phyloP scores from a whole-genome alignment of 1,140 invertebrate species.

The Aporrectodea caliginosa region DNA sequence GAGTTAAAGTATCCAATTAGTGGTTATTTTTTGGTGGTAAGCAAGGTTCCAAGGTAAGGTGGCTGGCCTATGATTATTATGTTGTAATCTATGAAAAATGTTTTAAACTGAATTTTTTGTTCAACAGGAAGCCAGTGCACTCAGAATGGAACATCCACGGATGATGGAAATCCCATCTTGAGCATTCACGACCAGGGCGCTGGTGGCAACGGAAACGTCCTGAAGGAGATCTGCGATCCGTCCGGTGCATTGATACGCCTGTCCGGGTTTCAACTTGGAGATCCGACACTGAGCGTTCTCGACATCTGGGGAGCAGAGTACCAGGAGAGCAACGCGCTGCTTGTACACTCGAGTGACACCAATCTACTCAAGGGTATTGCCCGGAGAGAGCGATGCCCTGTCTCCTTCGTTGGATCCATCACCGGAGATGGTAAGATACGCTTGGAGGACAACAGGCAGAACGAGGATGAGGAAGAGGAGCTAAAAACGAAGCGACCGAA shows the following conservation, averaged over 20 bases:
- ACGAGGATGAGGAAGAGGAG: slow-evolving; percentile 26
- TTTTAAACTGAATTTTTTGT: no score
- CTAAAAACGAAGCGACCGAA: slow-evolving; percentile 49
- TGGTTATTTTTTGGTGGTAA: no score
- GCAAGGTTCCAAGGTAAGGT: no score
- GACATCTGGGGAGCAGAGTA: slow-evolving; percentile 98
- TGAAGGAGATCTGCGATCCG: slow-evolving; percentile 94
- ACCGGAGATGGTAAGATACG: slow-evolving; percentile 76
- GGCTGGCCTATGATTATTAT: no score
- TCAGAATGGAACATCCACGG: no score
- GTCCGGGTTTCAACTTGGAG: slow-evolving; percentile 79
- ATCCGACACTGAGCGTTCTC: slow-evolving; percentile 85
- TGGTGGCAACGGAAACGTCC: slow-evolving; percentile 95
- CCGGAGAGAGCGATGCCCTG: slow-evolving; percentile 80
- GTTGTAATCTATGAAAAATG: no score
- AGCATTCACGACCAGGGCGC: slow-evolving; percentile 95
- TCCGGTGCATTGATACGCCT: slow-evolving; percentile 85
- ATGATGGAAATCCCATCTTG: slow-evolving; percentile 80
- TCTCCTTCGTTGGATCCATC: slow-evolving; percentile 87
- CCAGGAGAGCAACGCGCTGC: slow-evolving; percentile 89
- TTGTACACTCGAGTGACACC: slow-evolving; percentile 65
- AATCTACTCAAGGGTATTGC: slow-evolving; percentile 70
- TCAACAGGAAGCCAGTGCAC: no score
- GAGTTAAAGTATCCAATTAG: no score
- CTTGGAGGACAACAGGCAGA: neutral